These are phyloP conservation scores for Nephotettix cincticeps DNA, from an alignment of 1,140 invertebrate species.

Conservation along the genomic window DNA sequence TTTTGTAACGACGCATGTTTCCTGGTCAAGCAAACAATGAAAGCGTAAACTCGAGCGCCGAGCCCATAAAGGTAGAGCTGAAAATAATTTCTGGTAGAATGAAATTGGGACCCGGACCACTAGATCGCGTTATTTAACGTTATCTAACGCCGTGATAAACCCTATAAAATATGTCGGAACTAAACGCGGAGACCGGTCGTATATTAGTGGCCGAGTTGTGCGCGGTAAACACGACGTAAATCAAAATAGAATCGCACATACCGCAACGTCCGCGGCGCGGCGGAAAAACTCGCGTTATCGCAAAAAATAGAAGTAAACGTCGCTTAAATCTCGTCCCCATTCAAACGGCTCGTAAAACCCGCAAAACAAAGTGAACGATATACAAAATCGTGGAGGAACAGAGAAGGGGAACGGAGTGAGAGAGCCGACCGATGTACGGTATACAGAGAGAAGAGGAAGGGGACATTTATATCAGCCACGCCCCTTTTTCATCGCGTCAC, in stretches of 20 bases:
- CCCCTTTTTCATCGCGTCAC: conserved; percentile 26
- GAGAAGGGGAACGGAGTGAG: not conserved
- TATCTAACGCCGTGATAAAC: no score
- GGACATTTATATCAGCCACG: conserved; percentile 21
- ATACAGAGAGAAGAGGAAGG: conserved; percentile 7
- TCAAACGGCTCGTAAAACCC: conserved; percentile 3
- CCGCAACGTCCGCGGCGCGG: not conserved
- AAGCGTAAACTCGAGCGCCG: no score
- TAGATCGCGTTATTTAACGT: no score
- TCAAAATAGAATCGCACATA: not conserved
- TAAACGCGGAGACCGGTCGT: not conserved
- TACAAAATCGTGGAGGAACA: conserved; percentile 3
- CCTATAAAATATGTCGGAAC: not conserved
- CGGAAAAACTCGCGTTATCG: conserved; percentile 4
- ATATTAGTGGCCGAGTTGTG: not conserved
- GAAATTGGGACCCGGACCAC: no score
- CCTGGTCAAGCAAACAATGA: no score
- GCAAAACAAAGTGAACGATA: conserved; percentile 22
- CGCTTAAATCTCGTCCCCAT: conserved; percentile 7
- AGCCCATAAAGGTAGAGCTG: no score
- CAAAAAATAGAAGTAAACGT: conserved; percentile 5
- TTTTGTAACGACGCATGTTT: no score
- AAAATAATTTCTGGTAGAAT: no score
- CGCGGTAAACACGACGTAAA: conserved; percentile 9
- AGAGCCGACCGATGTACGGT: not conserved